Evolutionary conservation across 2,797 vertebrate genomes (phyloP).

Genomic region (Hypotaenidia philippensis): DNA sequence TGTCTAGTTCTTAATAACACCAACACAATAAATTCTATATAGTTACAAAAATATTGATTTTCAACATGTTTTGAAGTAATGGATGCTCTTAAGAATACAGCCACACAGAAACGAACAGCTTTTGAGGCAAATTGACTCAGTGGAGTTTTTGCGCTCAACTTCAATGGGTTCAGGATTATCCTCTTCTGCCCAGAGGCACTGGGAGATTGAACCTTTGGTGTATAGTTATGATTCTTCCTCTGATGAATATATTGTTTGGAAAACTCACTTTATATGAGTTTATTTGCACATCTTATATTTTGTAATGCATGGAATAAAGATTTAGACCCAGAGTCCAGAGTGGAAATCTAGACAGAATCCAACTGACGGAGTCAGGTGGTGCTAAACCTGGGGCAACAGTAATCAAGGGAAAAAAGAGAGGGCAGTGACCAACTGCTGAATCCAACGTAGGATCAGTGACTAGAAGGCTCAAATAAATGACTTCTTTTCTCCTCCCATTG

Average conservation of each 20-base stretch:
- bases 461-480: background rate
- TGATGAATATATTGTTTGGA: background rate
- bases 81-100: background rate
- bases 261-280: background rate
- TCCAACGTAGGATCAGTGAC: background rate
- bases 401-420: background rate
- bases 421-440: background rate
- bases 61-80: conserved; percentile 20
- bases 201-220: background rate
- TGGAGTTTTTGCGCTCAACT: conserved; percentile 1
- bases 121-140: background rate
- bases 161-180: background rate
- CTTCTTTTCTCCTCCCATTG: background rate
- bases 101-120: background rate
- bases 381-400: background rate
- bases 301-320: background rate
- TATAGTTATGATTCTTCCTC: background rate
- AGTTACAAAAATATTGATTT: conserved; percentile 54
- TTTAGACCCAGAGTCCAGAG: background rate
- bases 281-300: background rate
- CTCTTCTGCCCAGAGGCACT: background rate
- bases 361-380: background rate
- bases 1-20: conserved; percentile 22
- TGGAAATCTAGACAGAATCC: background rate
- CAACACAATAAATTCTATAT: background rate